Conservation (phyloP, 2,113 vertebrate species). For the Ornithorhynchus anatinus region DNA sequence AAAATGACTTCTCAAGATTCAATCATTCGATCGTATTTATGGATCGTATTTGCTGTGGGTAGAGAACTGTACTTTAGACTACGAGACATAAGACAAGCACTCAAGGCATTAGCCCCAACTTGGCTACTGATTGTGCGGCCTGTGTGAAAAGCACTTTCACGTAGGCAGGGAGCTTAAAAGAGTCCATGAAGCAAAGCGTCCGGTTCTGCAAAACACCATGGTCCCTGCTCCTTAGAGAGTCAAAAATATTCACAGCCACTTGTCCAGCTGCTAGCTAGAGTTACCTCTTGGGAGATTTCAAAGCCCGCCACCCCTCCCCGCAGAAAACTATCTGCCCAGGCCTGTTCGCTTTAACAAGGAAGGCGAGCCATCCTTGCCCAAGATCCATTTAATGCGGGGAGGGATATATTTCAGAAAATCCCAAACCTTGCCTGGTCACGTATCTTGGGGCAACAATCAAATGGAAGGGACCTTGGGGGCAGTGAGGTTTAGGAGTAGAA, state of each 20-base stretch:
- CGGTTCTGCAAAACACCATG: no score
- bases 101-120: background rate
- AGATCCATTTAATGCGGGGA: background rate
- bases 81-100: background rate
- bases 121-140: no score
- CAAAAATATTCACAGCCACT: background rate
- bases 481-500: background rate
- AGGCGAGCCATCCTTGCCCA: background rate
- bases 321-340: constrained; percentile 20
- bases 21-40: no score
- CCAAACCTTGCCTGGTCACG: background rate
- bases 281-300: constrained; percentile 35
- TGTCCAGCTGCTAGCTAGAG: background rate
- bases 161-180: constrained; percentile 7
- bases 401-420: background rate
- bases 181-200: constrained; percentile 25
- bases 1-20: no score
- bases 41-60: no score
- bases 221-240: background rate
- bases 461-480: background rate
- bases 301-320: constrained; percentile 16
- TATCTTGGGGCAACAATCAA: background rate
- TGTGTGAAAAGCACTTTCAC: constrained; percentile 28
- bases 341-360: background rate
- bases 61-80: constrained; percentile 7